These are phyloP conservation scores for Tapirus indicus DNA, from an alignment of 2,797 vertebrate species.

Conservation along the genomic window DNA sequence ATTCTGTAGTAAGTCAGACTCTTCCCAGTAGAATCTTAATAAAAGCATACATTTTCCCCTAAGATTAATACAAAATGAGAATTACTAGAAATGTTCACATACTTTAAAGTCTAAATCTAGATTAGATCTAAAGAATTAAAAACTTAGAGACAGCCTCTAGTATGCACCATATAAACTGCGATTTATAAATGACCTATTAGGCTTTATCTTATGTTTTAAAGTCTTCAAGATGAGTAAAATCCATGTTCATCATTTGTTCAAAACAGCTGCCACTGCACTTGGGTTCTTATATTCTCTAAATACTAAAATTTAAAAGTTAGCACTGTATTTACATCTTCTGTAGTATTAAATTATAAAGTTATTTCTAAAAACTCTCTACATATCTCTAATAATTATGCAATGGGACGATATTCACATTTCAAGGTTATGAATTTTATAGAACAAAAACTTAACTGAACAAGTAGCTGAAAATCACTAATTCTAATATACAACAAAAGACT, in stretches of 20 bases:
- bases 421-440: constrained; percentile 40
- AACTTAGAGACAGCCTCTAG: background rate
- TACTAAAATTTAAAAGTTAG: background rate
- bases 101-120: background rate
- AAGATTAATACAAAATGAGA: constrained; percentile 44
- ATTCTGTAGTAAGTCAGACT: constrained; percentile 35
- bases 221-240: constrained; percentile 30
- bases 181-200: constrained; percentile 38
- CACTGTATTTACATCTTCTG: background rate
- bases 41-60: background rate
- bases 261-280: background rate
- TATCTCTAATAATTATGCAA: background rate
- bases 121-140: constrained; percentile 57
- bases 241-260: background rate
- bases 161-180: background rate
- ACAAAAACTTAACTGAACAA: background rate
- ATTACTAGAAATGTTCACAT: background rate
- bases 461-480: constrained; percentile 25
- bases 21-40: constrained; percentile 10
- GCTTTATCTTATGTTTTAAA: constrained; percentile 16
- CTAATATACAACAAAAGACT: background rate
- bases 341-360: constrained; percentile 18
- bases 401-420: constrained; percentile 16
- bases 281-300: background rate
- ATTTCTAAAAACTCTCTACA: constrained; percentile 33